A percentile compares a stretch with the other conserved stretches of the same genome.
phyloP scores from a whole-genome alignment of 1,140 invertebrate genomes.

The Pseudomyrmex dendroicus region DNA sequence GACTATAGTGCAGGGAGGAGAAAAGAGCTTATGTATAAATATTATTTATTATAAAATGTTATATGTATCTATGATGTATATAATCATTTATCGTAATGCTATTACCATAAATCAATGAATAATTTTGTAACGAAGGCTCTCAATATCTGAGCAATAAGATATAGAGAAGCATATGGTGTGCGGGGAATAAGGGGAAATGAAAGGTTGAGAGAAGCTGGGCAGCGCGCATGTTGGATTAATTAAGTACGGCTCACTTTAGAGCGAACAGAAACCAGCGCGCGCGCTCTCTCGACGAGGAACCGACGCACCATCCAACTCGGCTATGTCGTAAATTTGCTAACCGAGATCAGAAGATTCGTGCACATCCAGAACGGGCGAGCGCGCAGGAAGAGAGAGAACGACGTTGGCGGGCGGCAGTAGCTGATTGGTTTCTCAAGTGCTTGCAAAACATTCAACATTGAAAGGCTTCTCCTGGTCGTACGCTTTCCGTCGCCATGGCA shows the following conservation, averaged over 20 bases:
- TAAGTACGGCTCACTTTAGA: conserved; percentile 59
- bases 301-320: conserved; percentile 48
- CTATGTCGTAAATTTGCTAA: conserved; percentile 60
- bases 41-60: conserved; percentile 1
- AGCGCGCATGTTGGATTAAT: conserved; percentile 54
- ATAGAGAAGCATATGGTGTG: background rate
- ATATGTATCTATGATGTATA: conserved; percentile 2
- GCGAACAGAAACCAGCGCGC: conserved; percentile 52
- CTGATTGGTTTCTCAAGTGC: conserved; percentile 69
- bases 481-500: conserved; percentile 63
- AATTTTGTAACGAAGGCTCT: conserved; percentile 57
- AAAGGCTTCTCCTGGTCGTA: conserved; percentile 60
- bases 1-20: background rate
- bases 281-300: conserved; percentile 36
- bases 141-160: conserved; percentile 32
- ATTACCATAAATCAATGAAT: conserved; percentile 52
- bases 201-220: conserved; percentile 36
- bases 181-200: background rate
- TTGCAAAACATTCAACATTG: conserved; percentile 60
- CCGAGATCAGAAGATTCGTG: conserved; percentile 56
- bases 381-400: conserved; percentile 25
- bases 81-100: conserved; percentile 8
- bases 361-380: conserved; percentile 31
- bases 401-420: conserved; percentile 30
- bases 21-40: background rate